Conservation (phyloP, 2,797 vertebrate species). For the Channa striata region DNA sequence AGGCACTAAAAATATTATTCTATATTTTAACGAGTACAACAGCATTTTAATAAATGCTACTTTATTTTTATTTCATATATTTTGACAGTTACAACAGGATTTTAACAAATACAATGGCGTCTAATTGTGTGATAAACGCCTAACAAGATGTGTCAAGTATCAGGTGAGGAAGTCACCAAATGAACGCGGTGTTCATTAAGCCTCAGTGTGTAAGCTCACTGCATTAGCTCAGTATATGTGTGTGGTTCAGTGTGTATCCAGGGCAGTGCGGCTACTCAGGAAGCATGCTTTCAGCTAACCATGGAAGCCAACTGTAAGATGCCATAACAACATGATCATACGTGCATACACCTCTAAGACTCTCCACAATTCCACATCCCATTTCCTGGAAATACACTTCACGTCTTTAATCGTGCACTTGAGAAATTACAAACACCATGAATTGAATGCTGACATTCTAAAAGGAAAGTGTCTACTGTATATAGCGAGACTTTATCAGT, state of each 20-base stretch:
- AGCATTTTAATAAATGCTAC: background rate
- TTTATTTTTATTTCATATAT: background rate
- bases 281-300: conserved; percentile 77
- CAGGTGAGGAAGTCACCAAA: conserved; percentile 12
- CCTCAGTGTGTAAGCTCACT: conserved; percentile 36
- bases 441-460: background rate
- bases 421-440: conserved; percentile 26
- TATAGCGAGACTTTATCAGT: conserved; percentile 34
- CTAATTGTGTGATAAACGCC: conserved; percentile 28
- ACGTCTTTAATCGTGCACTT: conserved; percentile 16
- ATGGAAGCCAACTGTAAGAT: conserved; percentile 75
- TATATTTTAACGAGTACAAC: background rate
- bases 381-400: conserved; percentile 44
- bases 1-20: background rate
- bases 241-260: conserved; percentile 75
- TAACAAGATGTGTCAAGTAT: conserved; percentile 23
- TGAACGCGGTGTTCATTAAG: conserved; percentile 57
- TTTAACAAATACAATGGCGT: background rate
- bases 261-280: conserved; percentile 72
- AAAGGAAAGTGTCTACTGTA: background rate
- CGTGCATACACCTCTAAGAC: conserved; percentile 73
- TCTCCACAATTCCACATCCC: conserved; percentile 44
- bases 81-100: background rate
- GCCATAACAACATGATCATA: conserved; percentile 72
- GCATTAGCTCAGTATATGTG: conserved; percentile 54